Base-by-base conservation (phyloP, 2,113 vertebrate species). In the Xyliphius kryptos region DNA sequence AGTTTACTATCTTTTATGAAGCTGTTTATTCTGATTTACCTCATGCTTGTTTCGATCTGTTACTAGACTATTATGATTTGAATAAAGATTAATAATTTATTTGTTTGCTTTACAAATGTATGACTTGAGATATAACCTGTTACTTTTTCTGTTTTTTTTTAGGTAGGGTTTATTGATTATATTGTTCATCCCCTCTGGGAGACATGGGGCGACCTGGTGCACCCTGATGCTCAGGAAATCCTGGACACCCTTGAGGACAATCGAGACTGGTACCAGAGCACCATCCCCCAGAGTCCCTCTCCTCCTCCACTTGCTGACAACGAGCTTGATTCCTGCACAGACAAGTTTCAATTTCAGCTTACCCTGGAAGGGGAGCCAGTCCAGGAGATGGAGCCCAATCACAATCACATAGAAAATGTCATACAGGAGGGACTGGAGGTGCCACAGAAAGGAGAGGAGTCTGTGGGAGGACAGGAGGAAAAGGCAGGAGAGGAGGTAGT, bases 131-230 rank as follows among this genome's bases (percentile, higher is more conserved):
- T 15, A 62, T 65, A 26, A 47, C 26, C 50, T 6, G 5, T 19
- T 11, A 20, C 49, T 13, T 53, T 26, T 51, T 21, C 13, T 64
- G 65, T 55, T 63, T 2, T 71, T 49, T 14, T 55, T n/a, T 70
- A 95, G 93, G 92, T 95, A 81, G 93, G 93, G 58, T 95, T 95
- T 73, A 95, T 95, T 5, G 93, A 95, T 80, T 95, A 95, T 74
- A 95, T 95, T 1, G 93, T 95, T 40, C 93, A 95, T 69, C 93
- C 93, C 0, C 71, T 95, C 67, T 95, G 93, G 93, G 93, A 95
- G 81, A 95, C 93, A 0, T 95, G 93, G 93, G 89, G 90, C 0
- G 93, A 95, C 81, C 80, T 95, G 21, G 93, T 95, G 57, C 91
- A 95, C 68, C 93, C 93, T 0, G 92, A 95, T 1, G 93, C 92